A percentile compares a stretch with the other conserved stretches of the same genome.
These are phyloP conservation scores for Tokudaia tokunoshimensis DNA, from an alignment of 2,797 vertebrate species.

Conservation along the genomic window DNA sequence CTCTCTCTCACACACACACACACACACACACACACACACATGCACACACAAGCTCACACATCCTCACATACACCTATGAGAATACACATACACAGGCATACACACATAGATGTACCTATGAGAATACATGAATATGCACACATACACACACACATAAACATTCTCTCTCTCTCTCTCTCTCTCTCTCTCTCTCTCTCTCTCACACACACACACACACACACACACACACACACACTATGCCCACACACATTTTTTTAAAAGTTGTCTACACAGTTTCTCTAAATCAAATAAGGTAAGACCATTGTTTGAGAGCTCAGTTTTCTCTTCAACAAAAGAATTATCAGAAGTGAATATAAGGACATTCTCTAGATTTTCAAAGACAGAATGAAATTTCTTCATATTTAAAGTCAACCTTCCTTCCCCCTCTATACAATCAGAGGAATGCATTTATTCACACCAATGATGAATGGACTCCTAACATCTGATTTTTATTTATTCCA, in stretches of 20 bases:
- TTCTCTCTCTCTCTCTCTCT: too few species aligned
- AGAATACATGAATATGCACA: neutral
- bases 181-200: too few species aligned
- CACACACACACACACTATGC: neutral
- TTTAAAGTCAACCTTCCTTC: neutral
- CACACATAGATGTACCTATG: neutral
- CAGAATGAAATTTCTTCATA: conserved; percentile 32
- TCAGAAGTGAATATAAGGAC: conserved; percentile 31
- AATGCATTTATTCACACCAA: conserved; percentile 19
- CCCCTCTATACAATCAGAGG: neutral
- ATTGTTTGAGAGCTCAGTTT: conserved; percentile 77
- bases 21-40: neutral
- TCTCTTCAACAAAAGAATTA: conserved; percentile 55
- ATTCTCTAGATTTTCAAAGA: conserved; percentile 34
- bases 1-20: neutral
- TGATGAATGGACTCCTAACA: neutral
- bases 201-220: too few species aligned
- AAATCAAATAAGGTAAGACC: conserved; percentile 76
- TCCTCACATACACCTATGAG: too few species aligned
- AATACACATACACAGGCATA: too few species aligned
- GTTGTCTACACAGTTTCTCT: conserved; percentile 70
- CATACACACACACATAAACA: neutral
- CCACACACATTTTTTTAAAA: neutral
- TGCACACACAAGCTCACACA: neutral
- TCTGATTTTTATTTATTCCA: conserved; percentile 77